These are phyloP conservation scores for Leucoma salicis DNA, from an alignment of 2,888 invertebrate species.

Conservation along the genomic window DNA sequence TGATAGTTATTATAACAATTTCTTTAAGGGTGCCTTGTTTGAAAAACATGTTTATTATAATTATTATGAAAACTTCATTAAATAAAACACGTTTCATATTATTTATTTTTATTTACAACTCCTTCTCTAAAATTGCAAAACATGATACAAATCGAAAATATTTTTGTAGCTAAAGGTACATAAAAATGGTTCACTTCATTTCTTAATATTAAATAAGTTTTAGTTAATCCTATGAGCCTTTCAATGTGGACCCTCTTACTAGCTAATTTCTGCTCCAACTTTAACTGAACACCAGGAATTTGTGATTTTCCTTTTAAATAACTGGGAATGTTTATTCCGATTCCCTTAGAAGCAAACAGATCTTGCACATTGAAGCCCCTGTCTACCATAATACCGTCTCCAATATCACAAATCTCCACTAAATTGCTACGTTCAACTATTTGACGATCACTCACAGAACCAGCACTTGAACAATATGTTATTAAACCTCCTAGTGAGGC, in stretches of 20 bases:
- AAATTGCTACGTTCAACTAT: constrained; percentile 1
- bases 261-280: constrained; percentile 1
- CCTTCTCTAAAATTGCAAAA: constrained; percentile 22
- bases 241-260: constrained; percentile 12
- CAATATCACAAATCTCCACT: background rate
- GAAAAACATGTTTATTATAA: constrained; percentile 5
- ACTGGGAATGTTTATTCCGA: constrained; percentile 1
- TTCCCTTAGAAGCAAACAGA: constrained; percentile 18
- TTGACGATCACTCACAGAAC: constrained; percentile 1
- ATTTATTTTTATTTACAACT: constrained; percentile 10
- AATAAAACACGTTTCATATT: background rate
- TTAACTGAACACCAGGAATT: background rate
- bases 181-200: constrained; percentile 3
- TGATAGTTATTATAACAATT: constrained; percentile 10
- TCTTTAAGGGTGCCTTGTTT: constrained; percentile 4
- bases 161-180: constrained; percentile 11
- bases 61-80: background rate
- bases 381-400: constrained; percentile 22
- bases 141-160: constrained; percentile 21
- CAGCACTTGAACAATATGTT: background rate
- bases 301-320: background rate
- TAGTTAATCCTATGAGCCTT: background rate
- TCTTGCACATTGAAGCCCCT: constrained; percentile 32
- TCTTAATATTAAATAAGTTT: constrained; percentile 19
- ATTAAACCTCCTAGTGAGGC: constrained; percentile 3